Percentiles rank a stretch among this genome's conserved stretches.
Conservation (phyloP, 2,888 invertebrate species). For the Alentia gelatinosa region DNA sequence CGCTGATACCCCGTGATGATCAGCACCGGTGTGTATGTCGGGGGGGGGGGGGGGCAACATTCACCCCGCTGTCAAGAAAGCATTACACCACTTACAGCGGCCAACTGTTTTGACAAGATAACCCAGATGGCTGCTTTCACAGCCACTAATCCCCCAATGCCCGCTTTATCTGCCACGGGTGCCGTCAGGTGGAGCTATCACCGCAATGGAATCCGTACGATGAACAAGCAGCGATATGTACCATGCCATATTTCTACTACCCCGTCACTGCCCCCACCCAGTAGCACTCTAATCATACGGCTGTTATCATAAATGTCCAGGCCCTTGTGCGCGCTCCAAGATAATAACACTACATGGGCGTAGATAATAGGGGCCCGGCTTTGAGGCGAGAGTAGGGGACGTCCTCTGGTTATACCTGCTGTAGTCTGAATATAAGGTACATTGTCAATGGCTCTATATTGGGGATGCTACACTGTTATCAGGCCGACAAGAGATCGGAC, state of each 20-base stretch:
- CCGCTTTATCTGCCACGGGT: neutral
- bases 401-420: too few relatives aligned
- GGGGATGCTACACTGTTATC: too few relatives aligned
- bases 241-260: too few relatives aligned
- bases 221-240: neutral
- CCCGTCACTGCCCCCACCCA: neutral
- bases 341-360: neutral
- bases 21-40: too few relatives aligned
- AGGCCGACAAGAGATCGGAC: too few relatives aligned
- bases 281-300: neutral
- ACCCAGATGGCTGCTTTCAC: slow-evolving; percentile 1
- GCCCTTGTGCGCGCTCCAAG: neutral
- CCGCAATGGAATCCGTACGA: neutral
- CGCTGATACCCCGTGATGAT: too few relatives aligned
- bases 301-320: neutral
- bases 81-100: neutral
- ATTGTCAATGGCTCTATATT: too few relatives aligned
- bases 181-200: neutral
- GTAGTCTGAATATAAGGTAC: too few relatives aligned
- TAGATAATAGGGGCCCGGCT: neutral
- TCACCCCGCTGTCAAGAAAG: neutral
- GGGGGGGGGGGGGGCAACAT: too few relatives aligned
- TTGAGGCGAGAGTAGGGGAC: too few relatives aligned
- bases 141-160: neutral
- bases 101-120: slow-evolving; percentile 37